phyloP scores from a whole-genome alignment of 2,113 vertebrate species.

The Chaetorhynchus papuensis region DNA sequence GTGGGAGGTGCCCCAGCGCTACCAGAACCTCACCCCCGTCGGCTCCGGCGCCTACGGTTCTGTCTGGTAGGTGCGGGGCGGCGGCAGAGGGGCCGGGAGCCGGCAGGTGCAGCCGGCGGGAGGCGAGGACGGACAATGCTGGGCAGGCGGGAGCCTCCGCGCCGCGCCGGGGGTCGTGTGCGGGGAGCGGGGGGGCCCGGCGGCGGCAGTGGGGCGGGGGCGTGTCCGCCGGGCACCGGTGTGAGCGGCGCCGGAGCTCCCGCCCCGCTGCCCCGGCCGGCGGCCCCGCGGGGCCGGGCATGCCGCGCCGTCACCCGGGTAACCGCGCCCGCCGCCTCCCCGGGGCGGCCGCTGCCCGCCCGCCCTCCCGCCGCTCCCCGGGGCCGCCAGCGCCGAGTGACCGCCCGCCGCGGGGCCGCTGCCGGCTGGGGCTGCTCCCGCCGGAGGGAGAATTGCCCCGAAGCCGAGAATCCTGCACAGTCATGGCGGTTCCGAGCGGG shows the following conservation, averaged over 20 bases:
- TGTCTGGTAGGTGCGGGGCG: conserved; percentile 69
- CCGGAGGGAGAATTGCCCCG: neutral
- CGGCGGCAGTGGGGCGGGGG: neutral
- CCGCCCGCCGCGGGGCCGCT: neutral
- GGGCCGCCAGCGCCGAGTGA: neutral
- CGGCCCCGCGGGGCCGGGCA: too few species aligned
- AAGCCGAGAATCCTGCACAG: neutral
- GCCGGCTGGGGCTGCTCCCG: neutral
- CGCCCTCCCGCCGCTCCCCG: neutral
- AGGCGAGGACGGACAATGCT: neutral
- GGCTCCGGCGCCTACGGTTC: conserved; percentile 80
- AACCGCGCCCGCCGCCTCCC: neutral
- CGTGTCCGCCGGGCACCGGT: neutral
- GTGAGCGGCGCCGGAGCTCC: too few species aligned
- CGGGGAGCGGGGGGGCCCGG: neutral
- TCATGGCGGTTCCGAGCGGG: conserved; percentile 1
- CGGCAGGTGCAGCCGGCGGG: neutral
- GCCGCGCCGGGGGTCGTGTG: neutral
- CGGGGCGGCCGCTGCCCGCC: neutral
- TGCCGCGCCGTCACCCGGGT: too few species aligned
- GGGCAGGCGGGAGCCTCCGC: neutral
- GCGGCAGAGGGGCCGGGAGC: neutral
- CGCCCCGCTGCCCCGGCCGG: too few species aligned
- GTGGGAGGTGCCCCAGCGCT: conserved; percentile 78
- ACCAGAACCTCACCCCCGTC: conserved; percentile 75